Evolutionary conservation across 2,797 vertebrate species (phyloP).

Genomic region (Pteronotus mesoamericanus): DNA sequence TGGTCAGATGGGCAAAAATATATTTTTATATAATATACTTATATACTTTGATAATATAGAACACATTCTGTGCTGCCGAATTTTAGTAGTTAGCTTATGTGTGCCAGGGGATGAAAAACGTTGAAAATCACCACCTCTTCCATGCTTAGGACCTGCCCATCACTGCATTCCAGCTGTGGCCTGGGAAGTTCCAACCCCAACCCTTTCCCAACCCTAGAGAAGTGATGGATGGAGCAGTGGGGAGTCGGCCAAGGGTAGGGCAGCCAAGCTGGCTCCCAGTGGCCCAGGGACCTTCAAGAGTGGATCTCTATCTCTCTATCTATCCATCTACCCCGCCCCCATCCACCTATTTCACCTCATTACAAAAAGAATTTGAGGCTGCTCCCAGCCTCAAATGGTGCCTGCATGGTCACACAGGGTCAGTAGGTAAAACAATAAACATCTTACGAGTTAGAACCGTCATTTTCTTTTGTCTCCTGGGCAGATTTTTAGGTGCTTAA

Average conservation of each 20-base stretch:
- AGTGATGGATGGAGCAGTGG: not conserved
- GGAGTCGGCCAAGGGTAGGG: not conserved
- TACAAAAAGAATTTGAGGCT: not conserved
- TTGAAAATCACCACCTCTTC: not conserved
- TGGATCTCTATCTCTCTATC: not conserved
- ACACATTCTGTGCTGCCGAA: not conserved
- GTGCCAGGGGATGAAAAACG: not conserved
- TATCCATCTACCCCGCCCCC: not conserved
- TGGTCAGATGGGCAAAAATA: not conserved
- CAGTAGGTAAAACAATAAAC: not conserved
- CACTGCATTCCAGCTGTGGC: not conserved
- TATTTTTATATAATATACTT: not conserved
- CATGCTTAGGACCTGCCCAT: not conserved
- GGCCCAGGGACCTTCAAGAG: not conserved
- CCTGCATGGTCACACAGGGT: not conserved
- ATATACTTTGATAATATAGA: not conserved
- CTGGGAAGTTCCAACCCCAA: not conserved
- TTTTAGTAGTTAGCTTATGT: not conserved
- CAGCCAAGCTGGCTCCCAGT: not conserved
- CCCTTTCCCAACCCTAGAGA: not conserved
- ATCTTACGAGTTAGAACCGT: not conserved
- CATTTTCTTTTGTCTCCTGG: not conserved
- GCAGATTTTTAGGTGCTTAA: not conserved
- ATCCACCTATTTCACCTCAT: not conserved
- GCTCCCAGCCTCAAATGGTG: not conserved